Conservation (phyloP, 2,113 vertebrate species). For the Apteryx mantelli region DNA sequence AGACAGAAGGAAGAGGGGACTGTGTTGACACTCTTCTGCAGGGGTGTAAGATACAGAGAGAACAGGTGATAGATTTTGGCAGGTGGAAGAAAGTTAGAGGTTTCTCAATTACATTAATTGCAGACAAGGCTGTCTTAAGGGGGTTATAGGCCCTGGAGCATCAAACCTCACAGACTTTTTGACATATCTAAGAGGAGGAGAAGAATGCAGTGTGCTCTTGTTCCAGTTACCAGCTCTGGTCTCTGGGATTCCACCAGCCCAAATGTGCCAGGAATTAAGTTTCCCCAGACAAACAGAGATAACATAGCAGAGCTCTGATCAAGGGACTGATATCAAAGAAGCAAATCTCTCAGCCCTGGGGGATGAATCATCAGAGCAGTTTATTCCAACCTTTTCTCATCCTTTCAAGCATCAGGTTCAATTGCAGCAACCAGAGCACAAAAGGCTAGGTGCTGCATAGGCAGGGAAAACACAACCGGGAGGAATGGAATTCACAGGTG, state of each 20-base stretch:
- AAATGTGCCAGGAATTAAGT: slow-evolving; percentile 70
- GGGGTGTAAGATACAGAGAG: neutral
- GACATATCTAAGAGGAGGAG: neutral
- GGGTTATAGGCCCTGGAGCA: neutral
- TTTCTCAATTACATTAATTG: neutral
- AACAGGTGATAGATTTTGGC: neutral
- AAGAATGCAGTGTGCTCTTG: slow-evolving; percentile 47
- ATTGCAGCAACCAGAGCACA: slow-evolving; percentile 45
- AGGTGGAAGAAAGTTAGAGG: neutral
- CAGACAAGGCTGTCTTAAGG: neutral
- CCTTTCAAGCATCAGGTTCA: slow-evolving; percentile 66
- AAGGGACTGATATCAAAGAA: slow-evolving; percentile 61
- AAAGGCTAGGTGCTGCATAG: slow-evolving; percentile 57
- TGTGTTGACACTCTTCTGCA: neutral
- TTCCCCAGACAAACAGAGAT: slow-evolving; percentile 59
- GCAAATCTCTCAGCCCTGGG: slow-evolving; percentile 59
- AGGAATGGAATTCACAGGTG: slow-evolving; percentile 72
- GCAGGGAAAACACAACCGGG: slow-evolving; percentile 44
- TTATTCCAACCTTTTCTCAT: slow-evolving; percentile 52
- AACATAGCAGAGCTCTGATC: slow-evolving; percentile 66
- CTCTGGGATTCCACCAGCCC: slow-evolving; percentile 55
- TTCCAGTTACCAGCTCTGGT: neutral
- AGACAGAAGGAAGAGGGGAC: neutral
- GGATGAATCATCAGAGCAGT: slow-evolving; percentile 62
- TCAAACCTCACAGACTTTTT: neutral